Conservation (phyloP, 2,113 vertebrate genomes). For the Menura novaehollandiae region DNA sequence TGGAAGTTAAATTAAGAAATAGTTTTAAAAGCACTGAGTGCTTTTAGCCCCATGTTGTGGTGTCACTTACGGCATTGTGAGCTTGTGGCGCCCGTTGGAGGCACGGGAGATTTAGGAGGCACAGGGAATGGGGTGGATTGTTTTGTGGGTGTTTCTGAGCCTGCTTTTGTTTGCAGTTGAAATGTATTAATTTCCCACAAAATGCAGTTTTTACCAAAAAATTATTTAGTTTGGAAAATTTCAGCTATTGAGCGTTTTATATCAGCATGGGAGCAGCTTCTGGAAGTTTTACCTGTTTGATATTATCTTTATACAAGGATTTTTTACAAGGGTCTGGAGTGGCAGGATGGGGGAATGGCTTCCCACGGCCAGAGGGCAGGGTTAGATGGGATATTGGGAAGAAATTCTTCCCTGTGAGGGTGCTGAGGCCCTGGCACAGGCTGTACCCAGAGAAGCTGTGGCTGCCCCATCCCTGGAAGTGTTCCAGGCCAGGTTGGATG, state of each 20-base stretch:
- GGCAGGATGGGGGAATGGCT: not conserved
- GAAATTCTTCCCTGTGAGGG: not conserved
- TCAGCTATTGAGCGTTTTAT: not conserved
- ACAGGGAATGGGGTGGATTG: not conserved
- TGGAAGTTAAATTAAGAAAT: conserved; percentile 1
- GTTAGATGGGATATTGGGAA: not conserved
- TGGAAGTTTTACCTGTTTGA: not conserved
- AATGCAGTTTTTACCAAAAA: not conserved
- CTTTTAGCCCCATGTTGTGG: not conserved
- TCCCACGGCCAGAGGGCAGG: not conserved
- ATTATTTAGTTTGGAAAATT: not conserved
- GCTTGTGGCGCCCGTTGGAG: not conserved
- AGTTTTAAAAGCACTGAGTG: not conserved
- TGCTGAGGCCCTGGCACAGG: not conserved
- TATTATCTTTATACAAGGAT: not conserved
- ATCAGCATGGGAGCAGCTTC: not conserved
- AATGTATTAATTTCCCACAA: not conserved
- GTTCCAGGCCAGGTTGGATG: not conserved
- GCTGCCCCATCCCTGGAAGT: not conserved
- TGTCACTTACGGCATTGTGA: not conserved
- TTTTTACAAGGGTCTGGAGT: not conserved
- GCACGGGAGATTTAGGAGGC: not conserved
- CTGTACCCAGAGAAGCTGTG: not conserved
- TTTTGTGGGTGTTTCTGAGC: not conserved
- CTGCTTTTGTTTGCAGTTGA: not conserved